These are phyloP conservation scores for Bos javanicus DNA, from an alignment of 2,113 vertebrate genomes.

Conservation along the genomic window DNA sequence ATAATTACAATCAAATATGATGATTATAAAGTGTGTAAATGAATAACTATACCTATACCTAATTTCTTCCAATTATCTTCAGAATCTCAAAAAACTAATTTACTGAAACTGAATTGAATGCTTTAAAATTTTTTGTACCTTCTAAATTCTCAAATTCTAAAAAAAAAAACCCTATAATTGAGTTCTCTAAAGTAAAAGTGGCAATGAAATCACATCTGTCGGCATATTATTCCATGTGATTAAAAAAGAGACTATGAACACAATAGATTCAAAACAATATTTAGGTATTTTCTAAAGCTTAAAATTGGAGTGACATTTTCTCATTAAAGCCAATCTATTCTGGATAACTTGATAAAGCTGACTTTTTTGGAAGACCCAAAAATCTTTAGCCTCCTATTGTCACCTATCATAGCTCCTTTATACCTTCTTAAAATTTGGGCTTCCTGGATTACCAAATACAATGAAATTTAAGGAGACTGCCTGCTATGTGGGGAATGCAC, in stretches of 20 bases:
- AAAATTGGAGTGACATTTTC: not conserved
- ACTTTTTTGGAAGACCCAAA: not conserved
- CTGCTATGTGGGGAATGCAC: no score
- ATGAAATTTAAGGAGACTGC: not conserved
- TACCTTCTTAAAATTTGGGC: not conserved
- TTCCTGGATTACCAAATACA: not conserved
- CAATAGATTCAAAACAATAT: not conserved
- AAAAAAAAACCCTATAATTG: not conserved
- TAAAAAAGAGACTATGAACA: not conserved
- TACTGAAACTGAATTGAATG: not conserved
- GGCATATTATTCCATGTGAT: not conserved
- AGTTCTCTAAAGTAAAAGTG: not conserved
- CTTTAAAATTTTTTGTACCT: not conserved
- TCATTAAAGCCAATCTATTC: not conserved
- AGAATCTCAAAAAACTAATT: not conserved
- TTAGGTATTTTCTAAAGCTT: not conserved
- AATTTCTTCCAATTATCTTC: not conserved
- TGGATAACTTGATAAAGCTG: not conserved
- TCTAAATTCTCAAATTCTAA: not conserved
- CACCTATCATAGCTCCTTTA: not conserved
- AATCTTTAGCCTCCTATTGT: not conserved
- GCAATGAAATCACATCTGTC: not conserved
- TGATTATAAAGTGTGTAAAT: not conserved
- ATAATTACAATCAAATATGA: not conserved
- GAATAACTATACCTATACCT: not conserved